Evolutionary conservation across 2,113 vertebrate genomes (phyloP).

Genomic region (Paracanthobrama guichenoti): DNA sequence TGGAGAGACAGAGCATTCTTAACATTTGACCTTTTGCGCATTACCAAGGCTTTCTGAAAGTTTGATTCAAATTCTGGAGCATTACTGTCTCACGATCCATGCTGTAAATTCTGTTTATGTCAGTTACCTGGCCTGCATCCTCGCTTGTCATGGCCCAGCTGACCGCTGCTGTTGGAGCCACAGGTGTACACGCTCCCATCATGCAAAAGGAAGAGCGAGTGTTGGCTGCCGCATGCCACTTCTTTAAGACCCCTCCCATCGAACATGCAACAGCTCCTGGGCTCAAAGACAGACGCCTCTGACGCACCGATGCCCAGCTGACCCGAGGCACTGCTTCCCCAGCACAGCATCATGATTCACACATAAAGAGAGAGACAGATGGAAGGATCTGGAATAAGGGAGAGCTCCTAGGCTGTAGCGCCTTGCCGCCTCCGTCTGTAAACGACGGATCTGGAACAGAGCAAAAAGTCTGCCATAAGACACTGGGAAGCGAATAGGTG

Average conservation of each 20-base stretch:
- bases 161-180: slow-evolving; percentile 89
- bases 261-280: slow-evolving; percentile 80
- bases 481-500: not conserved
- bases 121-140: slow-evolving; percentile 84
- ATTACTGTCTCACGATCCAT: too few species aligned
- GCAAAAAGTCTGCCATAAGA: slow-evolving; percentile 15
- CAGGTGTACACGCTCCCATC: slow-evolving; percentile 93
- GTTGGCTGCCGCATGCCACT: slow-evolving; percentile 86
- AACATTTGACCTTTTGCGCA: too few species aligned
- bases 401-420: slow-evolving; percentile 65
- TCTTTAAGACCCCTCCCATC: slow-evolving; percentile 83
- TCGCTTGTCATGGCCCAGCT: slow-evolving; percentile 87
- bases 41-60: too few species aligned
- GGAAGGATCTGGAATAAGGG: slow-evolving; percentile 47
- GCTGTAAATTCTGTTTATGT: not conserved
- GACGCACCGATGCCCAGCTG: slow-evolving; percentile 82
- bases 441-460: slow-evolving; percentile 62
- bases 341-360: slow-evolving; percentile 86
- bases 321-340: slow-evolving; percentile 90
- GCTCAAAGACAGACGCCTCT: slow-evolving; percentile 80
- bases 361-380: slow-evolving; percentile 34
- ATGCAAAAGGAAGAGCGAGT: slow-evolving; percentile 88
- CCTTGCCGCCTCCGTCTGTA: slow-evolving; percentile 70
- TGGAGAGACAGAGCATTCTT: not conserved
- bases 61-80: too few species aligned